Base-by-base conservation (phyloP, 2,797 vertebrate species). In the Sebastiscus tertius region DNA sequence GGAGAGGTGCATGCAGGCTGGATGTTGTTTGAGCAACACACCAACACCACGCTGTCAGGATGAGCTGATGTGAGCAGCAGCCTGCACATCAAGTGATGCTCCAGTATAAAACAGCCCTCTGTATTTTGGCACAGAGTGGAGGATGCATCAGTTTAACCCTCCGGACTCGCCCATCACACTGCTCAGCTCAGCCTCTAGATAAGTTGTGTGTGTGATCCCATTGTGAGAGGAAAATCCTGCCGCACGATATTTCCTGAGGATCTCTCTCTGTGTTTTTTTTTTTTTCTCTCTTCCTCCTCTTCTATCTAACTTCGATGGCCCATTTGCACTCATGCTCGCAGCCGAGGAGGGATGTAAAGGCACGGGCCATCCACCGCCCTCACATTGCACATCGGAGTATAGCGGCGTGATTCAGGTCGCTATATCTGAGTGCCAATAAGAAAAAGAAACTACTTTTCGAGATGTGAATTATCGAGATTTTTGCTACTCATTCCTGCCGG, bases 281-380 rank as follows among this genome's bases (percentile, higher is more conserved):
- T 66, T 55, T 46, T 14, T 14, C 16, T 68, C 42, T 72, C 11
- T 56, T 42, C 39, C n/a, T 24, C 82, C 89, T 87, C 89, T 46
- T 46, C 42, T 46, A 95, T 46, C 42, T 46, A 95, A 95, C 94
- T 95, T 95, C 88, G 86, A 94, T 93, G 94, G 89, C 90, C 90
- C 89, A 86, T 88, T 93, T 90, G 93, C 92, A 92, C 93, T 93
- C 89, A 91, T 93, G 92, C 88, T 92, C 58, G 89, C 90, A 91
- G 89, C 89, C 91, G 88, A 86, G 89, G 90, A 94, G 91, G 86
- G 88, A 93, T 93, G 93, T 91, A 88, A 88, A 90, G 91, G 89
- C 84, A 83, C 90, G 91, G 92, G 90, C 91, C 90, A 81, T 93
- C 90, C 68, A 92, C 92, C 89, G 89, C 92, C 89, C 90, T 92